phyloP scores from a whole-genome alignment of 2,888 invertebrate species.

The Prosapia bicincta region DNA sequence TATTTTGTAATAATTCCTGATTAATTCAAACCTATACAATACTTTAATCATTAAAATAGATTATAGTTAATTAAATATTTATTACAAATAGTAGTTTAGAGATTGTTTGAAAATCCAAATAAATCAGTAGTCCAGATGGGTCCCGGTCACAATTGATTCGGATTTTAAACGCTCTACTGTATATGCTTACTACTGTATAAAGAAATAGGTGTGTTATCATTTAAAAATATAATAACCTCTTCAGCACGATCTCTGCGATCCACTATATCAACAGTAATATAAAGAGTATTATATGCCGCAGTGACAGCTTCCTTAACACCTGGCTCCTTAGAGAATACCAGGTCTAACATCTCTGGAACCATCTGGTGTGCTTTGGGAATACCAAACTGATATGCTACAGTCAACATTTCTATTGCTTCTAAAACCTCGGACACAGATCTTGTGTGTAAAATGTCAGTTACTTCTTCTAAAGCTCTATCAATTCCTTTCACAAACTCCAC shows the following conservation, averaged over 20 bases:
- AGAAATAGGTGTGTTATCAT: too few relatives aligned
- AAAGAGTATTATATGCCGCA: conserved; percentile 71
- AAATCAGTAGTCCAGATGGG: too few relatives aligned
- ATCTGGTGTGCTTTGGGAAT: conserved; percentile 69
- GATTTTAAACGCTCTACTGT: too few relatives aligned
- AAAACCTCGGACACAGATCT: conserved; percentile 73
- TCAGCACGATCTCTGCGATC: conserved; percentile 35
- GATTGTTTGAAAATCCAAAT: too few relatives aligned
- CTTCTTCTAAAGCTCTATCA: conserved; percentile 57
- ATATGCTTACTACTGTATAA: too few relatives aligned
- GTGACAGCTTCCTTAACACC: conserved; percentile 66
- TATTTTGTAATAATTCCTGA: too few relatives aligned
- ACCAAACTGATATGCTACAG: conserved; percentile 72
- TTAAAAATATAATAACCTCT: too few relatives aligned
- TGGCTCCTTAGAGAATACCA: conserved; percentile 79
- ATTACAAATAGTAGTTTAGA: too few relatives aligned
- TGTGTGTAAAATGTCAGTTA: conserved; percentile 69
- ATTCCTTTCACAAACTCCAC: conserved; percentile 51
- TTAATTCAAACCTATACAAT: too few relatives aligned
- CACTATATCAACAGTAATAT: conserved; percentile 54
- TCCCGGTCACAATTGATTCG: too few relatives aligned
- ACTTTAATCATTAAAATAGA: too few relatives aligned
- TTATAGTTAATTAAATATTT: too few relatives aligned
- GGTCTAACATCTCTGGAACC: conserved; percentile 69
- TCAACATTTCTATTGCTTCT: conserved; percentile 87